Conservation (phyloP, 2,888 invertebrate species). For the Monopis laevigella region DNA sequence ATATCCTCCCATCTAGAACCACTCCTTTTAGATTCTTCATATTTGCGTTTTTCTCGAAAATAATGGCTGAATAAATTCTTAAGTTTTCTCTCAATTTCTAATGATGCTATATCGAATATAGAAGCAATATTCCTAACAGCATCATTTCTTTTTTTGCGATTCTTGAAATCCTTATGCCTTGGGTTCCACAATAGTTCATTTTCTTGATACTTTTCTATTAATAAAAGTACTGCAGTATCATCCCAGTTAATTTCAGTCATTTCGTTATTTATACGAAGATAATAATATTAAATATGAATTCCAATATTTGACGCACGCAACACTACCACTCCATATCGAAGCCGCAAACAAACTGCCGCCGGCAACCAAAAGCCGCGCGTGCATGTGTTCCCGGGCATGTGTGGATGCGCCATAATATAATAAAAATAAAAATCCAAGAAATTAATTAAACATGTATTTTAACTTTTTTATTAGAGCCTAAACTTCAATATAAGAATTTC, state of each 20-base stretch:
- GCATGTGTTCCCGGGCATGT: too few species aligned
- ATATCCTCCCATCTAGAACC: slow-evolving; percentile 19
- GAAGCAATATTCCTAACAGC: slow-evolving; percentile 20
- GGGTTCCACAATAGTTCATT: slow-evolving; percentile 22
- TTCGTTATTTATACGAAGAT: slow-evolving; percentile 17
- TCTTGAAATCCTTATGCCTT: slow-evolving; percentile 21
- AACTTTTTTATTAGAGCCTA: too few species aligned
- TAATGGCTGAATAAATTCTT: slow-evolving; percentile 7
- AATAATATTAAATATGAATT: slow-evolving; percentile 14
- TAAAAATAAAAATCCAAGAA: too few species aligned
- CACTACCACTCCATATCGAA: slow-evolving; percentile 20
- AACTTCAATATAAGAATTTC: too few species aligned
- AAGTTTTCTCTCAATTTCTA: slow-evolving; percentile 21
- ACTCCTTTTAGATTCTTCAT: slow-evolving; percentile 22
- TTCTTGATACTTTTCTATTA: slow-evolving; percentile 25
- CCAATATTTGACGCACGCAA: too few species aligned
- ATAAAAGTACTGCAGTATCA: slow-evolving; percentile 22
- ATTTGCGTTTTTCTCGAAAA: slow-evolving; percentile 19
- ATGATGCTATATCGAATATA: slow-evolving; percentile 22
- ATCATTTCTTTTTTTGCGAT: slow-evolving; percentile 22
- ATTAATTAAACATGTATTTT: too few species aligned
- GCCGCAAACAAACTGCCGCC: slow-evolving; percentile 20
- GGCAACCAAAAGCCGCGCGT: slow-evolving; percentile 20
- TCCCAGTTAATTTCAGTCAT: slow-evolving; percentile 23
- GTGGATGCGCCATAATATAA: too few species aligned